Evolutionary conservation across 2,888 invertebrate genomes (phyloP), one percentile per base, ranked within the genome.

Genomic region (Fissipunctia ypsillon): DNA sequence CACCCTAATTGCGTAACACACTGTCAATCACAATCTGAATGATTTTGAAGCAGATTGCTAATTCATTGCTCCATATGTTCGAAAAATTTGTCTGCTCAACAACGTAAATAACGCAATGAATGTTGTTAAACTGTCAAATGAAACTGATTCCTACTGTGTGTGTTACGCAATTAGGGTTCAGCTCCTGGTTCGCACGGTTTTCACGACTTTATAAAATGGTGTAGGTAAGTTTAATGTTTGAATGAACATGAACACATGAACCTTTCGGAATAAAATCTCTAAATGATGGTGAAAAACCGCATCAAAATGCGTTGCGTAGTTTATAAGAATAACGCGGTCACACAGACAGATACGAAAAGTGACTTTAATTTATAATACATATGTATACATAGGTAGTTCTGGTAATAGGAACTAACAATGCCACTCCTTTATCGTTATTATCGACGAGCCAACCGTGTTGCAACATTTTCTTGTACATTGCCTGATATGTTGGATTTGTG

Each of bases 381-480:
- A 59, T 12, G 2, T 56, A 56, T n/a, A n/a, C n/a, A n/a, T n/a
- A n/a, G 14, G 14, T 22, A 22, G 2, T 59, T 59, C 16, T n/a
- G 35, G n/a, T 19, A 31, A 43, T 67, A 19, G 25, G 5, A 25
- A 89, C 91, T 83, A 78, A 96, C 96, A 96, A 92, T n/a, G 92
- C 88, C 0, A 98, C 97, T 1, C 98, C 99, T 28, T 95, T 94
- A 1, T 97, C 97, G 82, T 98, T 98, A 3, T 94, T 94, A 0
- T 65, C 22, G 0, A 97, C 96, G 78, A 97, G 92, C 84, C 97
- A 97, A 0, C 96, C 93, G 0, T 97, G 96, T 3, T 94, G 93
- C 4, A 92, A 90, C 98, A 99, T 98, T 88, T 97, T 98, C 6
- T 97, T 91, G 94, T 97, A 98, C 98, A 99, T 98, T 81, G 97